A percentile compares a stretch with the other conserved stretches of the same genome.
Conservation (phyloP, 2,797 vertebrate species). For the Aeoliscus strigatus region DNA sequence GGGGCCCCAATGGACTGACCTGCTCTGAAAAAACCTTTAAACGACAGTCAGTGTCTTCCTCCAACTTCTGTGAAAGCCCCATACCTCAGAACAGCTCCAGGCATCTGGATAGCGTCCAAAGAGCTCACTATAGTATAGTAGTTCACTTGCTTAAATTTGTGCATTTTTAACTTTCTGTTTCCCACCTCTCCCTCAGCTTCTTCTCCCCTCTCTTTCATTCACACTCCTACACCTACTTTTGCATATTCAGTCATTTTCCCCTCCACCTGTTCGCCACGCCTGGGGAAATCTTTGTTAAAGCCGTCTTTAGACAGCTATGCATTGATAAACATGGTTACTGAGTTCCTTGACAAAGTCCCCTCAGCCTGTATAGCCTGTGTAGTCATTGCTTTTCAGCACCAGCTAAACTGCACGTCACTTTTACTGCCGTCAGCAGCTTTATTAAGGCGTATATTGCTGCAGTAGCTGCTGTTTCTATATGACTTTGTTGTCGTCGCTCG, state of each 20-base stretch:
- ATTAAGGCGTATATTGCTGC: conserved; percentile 57
- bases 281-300: conserved; percentile 34
- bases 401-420: conserved; percentile 47
- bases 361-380: conserved; percentile 32
- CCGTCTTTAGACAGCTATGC: conserved; percentile 31
- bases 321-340: conserved; percentile 39
- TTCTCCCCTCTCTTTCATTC: conserved; percentile 9
- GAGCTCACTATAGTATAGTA: conserved; percentile 55
- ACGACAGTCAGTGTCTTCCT: too few relatives aligned
- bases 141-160: conserved; percentile 32
- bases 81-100: conserved; percentile 65
- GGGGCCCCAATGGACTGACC: too few relatives aligned
- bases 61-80: conserved; percentile 52
- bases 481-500: conserved; percentile 59
- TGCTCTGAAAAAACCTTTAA: too few relatives aligned
- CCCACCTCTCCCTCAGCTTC: background rate
- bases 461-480: conserved; percentile 45
- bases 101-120: conserved; percentile 59
- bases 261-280: conserved; percentile 3
- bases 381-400: conserved; percentile 41
- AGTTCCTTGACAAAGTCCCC: conserved; percentile 39
- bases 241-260: conserved; percentile 14
- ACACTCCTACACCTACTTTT: conserved; percentile 17
- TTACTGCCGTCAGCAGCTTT: conserved; percentile 66
- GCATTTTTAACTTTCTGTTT: conserved; percentile 24